phyloP scores from a whole-genome alignment of 2,888 invertebrate genomes.

The Exephanes ischioxanthus region DNA sequence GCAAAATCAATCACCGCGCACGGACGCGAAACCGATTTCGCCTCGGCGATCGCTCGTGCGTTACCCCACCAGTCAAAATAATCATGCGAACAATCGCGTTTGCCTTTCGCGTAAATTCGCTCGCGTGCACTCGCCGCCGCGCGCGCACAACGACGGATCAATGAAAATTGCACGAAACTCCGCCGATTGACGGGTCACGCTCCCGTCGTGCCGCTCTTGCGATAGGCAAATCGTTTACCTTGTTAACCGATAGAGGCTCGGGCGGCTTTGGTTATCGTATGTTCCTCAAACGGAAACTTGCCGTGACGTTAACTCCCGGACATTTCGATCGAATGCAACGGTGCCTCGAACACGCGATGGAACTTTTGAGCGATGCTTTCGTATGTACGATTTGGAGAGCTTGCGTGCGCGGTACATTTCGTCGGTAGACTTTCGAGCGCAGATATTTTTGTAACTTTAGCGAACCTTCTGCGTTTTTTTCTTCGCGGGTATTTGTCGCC shows the following conservation, averaged over 20 bases:
- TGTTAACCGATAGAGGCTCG: conserved; percentile 27
- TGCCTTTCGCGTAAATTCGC: conserved; percentile 48
- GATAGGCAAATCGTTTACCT: conserved; percentile 30
- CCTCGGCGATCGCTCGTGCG: conserved; percentile 59
- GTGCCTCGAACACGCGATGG: conserved; percentile 29
- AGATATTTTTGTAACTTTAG: neutral
- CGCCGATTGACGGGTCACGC: conserved; percentile 7
- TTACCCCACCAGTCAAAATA: conserved; percentile 55
- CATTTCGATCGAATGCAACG: conserved; percentile 18
- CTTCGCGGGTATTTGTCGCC: no score
- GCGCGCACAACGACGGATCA: conserved; percentile 15
- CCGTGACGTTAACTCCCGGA: neutral
- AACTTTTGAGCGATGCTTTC: neutral
- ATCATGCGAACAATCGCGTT: conserved; percentile 47
- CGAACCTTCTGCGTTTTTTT: neutral
- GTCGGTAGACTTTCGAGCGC: no score
- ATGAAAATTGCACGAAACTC: conserved; percentile 49
- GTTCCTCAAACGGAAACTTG: conserved; percentile 23
- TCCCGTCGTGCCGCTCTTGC: conserved; percentile 33
- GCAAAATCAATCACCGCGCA: conserved; percentile 61
- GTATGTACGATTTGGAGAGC: neutral
- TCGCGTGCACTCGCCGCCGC: conserved; percentile 35
- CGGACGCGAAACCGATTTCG: conserved; percentile 63
- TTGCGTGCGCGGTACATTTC: neutral
- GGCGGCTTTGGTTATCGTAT: conserved; percentile 9